Evolutionary conservation across 2,797 vertebrate species (phyloP), one percentile per base, ranked within the genome.

Genomic region (Dendrocincla tyrannina): DNA sequence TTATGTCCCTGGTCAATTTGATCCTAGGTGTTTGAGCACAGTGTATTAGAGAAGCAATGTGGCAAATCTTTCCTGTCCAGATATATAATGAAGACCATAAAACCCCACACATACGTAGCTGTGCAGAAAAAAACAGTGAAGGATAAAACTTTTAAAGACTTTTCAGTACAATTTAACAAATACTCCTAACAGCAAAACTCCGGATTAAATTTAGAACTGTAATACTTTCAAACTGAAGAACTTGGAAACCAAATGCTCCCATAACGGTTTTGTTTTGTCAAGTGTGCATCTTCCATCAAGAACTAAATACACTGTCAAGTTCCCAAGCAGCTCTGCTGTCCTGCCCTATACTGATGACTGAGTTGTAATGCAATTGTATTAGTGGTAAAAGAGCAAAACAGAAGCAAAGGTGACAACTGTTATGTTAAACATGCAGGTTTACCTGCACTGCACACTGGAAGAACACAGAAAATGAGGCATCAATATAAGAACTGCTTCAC

Each of bases 41-140:
- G 32, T 17, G 16, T 27, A 72, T 1, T 8, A 72, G 44, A 85
- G 27, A 11, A 89, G 19, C 18, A 79, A 55, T 0, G 1, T 18
- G 24, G 55, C 49, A 94, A 76, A 91, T 42, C 19, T 64, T 81
- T 83, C 35, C 73, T 68, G 37, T 35, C 27, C n/a, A 74, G 60
- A 52, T 9, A 12, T 14, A 28, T 5, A 11, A 56, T 19, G 24
- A 84, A 25, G 25, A 87, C 30, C 27, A 49, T 30, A 82, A 87
- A 77, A 49, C 5, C 5, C 7, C 49, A n/a, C 18, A 50, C 2
- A 15, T 23, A 44, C 0, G 2, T 17, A 13, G 20, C 7, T 41
- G 5, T 11, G 14, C 58, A 93, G 41, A 44, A 37, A 17, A 46
- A 33, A 22, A 44, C 3, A 66, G 41, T 35, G 6, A 19, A 19